Percentiles rank a stretch among this genome's conserved stretches.
phyloP scores from a whole-genome alignment of 1,140 invertebrate genomes.

The Cydia amplana region DNA sequence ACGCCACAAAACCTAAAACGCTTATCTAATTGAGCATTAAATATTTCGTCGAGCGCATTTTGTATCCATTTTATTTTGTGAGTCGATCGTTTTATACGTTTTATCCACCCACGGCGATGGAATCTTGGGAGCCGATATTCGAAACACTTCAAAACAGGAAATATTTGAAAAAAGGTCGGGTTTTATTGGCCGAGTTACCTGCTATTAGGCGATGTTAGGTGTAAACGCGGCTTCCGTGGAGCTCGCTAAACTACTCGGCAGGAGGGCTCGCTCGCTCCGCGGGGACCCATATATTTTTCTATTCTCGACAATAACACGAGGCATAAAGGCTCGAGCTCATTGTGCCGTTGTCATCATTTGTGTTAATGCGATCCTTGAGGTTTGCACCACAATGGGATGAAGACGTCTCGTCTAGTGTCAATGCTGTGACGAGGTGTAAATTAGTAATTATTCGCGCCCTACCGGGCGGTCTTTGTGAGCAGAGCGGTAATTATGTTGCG shows the following conservation, averaged over 20 bases:
- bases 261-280: slow-evolving; percentile 55
- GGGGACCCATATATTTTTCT: slow-evolving; percentile 73
- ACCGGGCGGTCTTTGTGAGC: slow-evolving; percentile 65
- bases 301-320: slow-evolving; percentile 72
- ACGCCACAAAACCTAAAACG: slow-evolving; percentile 72
- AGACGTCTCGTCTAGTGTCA: slow-evolving; percentile 67
- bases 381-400: slow-evolving; percentile 74
- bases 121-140: slow-evolving; percentile 59
- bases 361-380: slow-evolving; percentile 78
- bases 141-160: slow-evolving; percentile 74
- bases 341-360: slow-evolving; percentile 76
- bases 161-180: slow-evolving; percentile 71
- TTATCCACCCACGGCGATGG: slow-evolving; percentile 73
- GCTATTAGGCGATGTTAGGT: slow-evolving; percentile 75
- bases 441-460: slow-evolving; percentile 71
- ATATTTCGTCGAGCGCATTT: slow-evolving; percentile 76
- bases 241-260: slow-evolving; percentile 66
- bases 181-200: slow-evolving; percentile 77
- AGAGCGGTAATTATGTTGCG: slow-evolving; percentile 58
- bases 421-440: slow-evolving; percentile 75
- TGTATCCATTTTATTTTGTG: slow-evolving; percentile 74
- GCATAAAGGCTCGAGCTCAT: slow-evolving; percentile 61
- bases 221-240: slow-evolving; percentile 75
- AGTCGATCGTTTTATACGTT: slow-evolving; percentile 69
- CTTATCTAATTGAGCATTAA: slow-evolving; percentile 79